Evolutionary conservation across 2,888 invertebrate species (phyloP).

Genomic region (Trichogramma evanescens): DNA sequence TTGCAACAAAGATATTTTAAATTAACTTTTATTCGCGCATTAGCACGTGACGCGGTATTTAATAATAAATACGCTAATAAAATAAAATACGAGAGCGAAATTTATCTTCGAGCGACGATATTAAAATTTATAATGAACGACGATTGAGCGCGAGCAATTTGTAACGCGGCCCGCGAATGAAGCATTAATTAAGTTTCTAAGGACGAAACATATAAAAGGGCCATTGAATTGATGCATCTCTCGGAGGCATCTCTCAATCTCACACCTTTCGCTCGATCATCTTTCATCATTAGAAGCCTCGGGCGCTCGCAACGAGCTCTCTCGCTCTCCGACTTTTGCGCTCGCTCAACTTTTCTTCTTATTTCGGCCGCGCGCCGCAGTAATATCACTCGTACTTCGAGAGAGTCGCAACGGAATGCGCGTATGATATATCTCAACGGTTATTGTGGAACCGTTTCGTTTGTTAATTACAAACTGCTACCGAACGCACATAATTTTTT

Average conservation of each 20-base stretch:
- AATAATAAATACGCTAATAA: too few species aligned
- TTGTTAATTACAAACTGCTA: slow-evolving; percentile 32
- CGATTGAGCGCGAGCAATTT: too few species aligned
- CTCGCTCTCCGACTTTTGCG: slow-evolving; percentile 15
- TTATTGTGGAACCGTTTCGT: slow-evolving; percentile 33
- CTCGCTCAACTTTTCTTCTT: not conserved
- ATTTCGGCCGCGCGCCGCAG: not conserved
- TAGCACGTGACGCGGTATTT: too few species aligned
- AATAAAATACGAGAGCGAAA: too few species aligned
- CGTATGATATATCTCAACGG: slow-evolving; percentile 3
- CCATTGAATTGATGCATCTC: too few species aligned
- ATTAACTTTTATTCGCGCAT: too few species aligned
- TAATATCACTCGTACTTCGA: not conserved
- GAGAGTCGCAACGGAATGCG: not conserved
- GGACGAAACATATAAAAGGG: too few species aligned
- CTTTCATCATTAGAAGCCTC: slow-evolving; percentile 11
- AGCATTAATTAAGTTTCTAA: too few species aligned
- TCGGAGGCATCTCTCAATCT: not conserved
- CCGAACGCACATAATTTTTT: slow-evolving; percentile 16
- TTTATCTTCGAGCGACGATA: too few species aligned
- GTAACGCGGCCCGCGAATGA: too few species aligned
- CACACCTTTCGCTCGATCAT: slow-evolving; percentile 5
- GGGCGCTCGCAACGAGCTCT: not conserved
- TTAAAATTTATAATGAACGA: too few species aligned
- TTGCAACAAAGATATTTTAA: too few species aligned